Conservation (phyloP, 2,797 vertebrate genomes). For the Microcaecilia unicolor region DNA sequence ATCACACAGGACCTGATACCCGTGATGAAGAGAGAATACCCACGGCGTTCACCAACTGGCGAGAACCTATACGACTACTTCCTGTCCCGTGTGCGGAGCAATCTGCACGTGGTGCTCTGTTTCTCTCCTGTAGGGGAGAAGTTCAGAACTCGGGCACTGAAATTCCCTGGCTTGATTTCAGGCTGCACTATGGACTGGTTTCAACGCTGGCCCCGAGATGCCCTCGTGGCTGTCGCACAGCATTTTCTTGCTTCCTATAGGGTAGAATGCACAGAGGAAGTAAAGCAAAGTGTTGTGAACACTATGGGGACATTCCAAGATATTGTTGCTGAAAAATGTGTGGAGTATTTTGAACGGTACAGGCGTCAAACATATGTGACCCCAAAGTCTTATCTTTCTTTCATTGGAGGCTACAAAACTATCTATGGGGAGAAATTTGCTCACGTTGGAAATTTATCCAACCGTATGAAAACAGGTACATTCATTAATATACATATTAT, state of each 20-base stretch:
- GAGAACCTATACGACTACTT: conserved; percentile 76
- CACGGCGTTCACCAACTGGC: conserved; percentile 47
- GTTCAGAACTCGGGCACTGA: conserved; percentile 63
- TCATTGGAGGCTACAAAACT: conserved; percentile 68
- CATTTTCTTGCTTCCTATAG: conserved; percentile 64
- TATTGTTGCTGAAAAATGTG: conserved; percentile 66
- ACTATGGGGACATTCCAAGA: conserved; percentile 77
- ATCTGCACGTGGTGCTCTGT: conserved; percentile 73
- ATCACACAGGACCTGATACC: conserved; percentile 68
- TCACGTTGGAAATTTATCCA: conserved; percentile 52
- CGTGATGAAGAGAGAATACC: conserved; percentile 61
- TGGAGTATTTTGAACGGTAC: conserved; percentile 69
- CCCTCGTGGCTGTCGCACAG: conserved; percentile 67
- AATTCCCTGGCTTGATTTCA: conserved; percentile 72
- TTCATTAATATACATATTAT: too few species aligned
- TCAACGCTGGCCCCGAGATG: conserved; percentile 69
- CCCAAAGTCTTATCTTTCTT: conserved; percentile 73
- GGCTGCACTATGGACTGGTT: conserved; percentile 79
- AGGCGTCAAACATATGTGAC: conserved; percentile 70
- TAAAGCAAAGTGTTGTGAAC: conserved; percentile 56
- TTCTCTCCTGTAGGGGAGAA: conserved; percentile 76
- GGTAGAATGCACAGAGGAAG: conserved; percentile 62
- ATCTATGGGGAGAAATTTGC: conserved; percentile 63
- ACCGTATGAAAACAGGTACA: conserved; percentile 69
- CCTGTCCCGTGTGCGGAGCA: conserved; percentile 62